Evolutionary conservation across 1,140 invertebrate species (phyloP), one percentile per base, ranked within the genome.

Genomic region (Bradysia coprophila): DNA sequence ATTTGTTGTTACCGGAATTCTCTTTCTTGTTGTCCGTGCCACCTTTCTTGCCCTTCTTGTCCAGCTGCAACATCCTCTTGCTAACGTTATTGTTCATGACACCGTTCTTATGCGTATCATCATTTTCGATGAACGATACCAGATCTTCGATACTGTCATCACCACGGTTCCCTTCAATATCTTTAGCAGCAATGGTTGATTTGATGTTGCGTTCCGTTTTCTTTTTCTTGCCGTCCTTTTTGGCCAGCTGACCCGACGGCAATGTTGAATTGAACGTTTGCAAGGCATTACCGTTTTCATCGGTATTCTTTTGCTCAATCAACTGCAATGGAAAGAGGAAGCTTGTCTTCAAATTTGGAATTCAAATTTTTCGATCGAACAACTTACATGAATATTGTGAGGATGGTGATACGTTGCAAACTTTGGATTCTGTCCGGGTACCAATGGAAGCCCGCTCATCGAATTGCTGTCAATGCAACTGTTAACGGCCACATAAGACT

Each of bases 121-220:
- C 46, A 43, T 19, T 22, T 46, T 67, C 65, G 23, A 70, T 69
- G 38, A 59, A 70, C 38, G 65, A 57, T 19, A 70, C 51, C 31
- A 70, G 38, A 42, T 55, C 49, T 38, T 69, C 63, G n/a, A 69
- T 55, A 3, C 72, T 66, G 45, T 70, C 67, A 2, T 67, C 59
- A 43, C 72, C 67, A 22, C 71, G 63, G 54, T 73, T 70, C 4
- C 73, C 73, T 22, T 68, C 67, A 21, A 75, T 66, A 41, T 65
- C 52, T 0, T 51, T 65, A 46, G 73, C 63, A 0, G 71, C 65
- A 45, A 65, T 63, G 15, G 73, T 65, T 1, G 71, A 64, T 41
- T 65, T 70, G 15, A 69, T 68, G 38, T 75, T 74, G 2, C 58
- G 52, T 23, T 66, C 57, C 37, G 59, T 54, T 38, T 38, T 38